Percentiles rank a stretch among this genome's conserved stretches.
Evolutionary conservation across 2,888 invertebrate genomes (phyloP).

Genomic region (Helobdella robusta): DNA sequence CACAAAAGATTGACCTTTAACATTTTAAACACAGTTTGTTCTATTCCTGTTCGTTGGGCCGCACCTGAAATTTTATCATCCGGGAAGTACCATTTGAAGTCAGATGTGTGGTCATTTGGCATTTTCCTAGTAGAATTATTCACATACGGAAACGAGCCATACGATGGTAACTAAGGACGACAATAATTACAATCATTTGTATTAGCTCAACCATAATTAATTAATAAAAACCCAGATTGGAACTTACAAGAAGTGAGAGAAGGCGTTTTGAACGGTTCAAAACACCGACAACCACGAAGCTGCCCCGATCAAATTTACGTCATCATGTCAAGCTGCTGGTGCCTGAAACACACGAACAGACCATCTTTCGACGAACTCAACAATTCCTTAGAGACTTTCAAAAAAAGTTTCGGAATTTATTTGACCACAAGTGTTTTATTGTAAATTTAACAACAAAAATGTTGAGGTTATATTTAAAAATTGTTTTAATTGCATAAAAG

Average conservation of each 20-base stretch:
- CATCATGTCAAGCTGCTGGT: constrained; percentile 64
- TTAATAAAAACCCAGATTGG: constrained; percentile 57
- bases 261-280: constrained; percentile 85
- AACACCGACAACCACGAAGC: constrained; percentile 58
- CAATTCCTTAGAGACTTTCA: no score
- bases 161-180: constrained; percentile 61
- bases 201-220: neutral
- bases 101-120: constrained; percentile 96
- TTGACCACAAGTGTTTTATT: no score
- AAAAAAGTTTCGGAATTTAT: no score
- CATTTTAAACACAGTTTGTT: no score
- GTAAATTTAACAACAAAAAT: no score
- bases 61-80: constrained; percentile 90
- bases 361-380: no score
- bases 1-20: no score
- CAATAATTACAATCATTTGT: neutral
- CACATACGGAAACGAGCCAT: constrained; percentile 91
- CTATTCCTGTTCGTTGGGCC: constrained; percentile 96
- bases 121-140: constrained; percentile 86
- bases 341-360: constrained; percentile 74
- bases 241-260: constrained; percentile 91
- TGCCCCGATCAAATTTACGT: constrained; percentile 14
- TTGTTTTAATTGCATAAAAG: no score
- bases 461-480: no score
- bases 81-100: constrained; percentile 91